Evolutionary conservation across 2,888 invertebrate species (phyloP), one percentile per base, ranked within the genome.

Genomic region (Anodontia alba): DNA sequence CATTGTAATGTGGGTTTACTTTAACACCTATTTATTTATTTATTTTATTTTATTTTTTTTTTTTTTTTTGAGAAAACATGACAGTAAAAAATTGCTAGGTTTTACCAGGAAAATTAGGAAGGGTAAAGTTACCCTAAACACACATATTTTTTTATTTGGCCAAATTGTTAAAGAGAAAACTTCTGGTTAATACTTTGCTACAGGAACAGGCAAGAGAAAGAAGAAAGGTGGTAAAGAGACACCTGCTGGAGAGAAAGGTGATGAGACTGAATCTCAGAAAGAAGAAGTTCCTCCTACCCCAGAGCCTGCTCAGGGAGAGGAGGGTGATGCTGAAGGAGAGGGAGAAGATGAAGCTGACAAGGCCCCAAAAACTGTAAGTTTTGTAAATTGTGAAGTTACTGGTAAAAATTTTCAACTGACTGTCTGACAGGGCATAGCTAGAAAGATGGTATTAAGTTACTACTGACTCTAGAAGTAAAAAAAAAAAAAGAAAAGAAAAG

Each of bases 341-440:
- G 88, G 83, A 0, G 88, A 81, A 33, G 80, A 82, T 8, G 85
- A 72, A 31, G 87, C 83, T n/a, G 88, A 91, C 3, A 87, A 87
- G 76, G 84, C 76, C 15, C 91, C 91, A 1, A 91, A 88, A 80
- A 92, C 92, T 67, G 92, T 92, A 80, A 86, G 88, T 78, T n/a
- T 17, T 12, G n/a, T 10, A 26, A 42, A 42, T n/a, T n/a, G n/a
- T n/a, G n/a, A n/a, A n/a, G n/a, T 66, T 26, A 66, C 10, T 29
- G 31, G 26, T 66, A n/a, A n/a, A n/a, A 17, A 29, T 66, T 66
- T 29, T 66, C 17, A 46, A 46, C 17, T 46, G 17, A 46, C 17
- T 46, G 17, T 15, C 17, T 46, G 46, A 46, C 46, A 46, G 17
- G 17, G 46, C 17, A 17, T 17, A 46, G 17, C 12, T 46, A 46